Evolutionary conservation across 2,113 vertebrate species (phyloP).

Genomic region (Megalops atlanticus): DNA sequence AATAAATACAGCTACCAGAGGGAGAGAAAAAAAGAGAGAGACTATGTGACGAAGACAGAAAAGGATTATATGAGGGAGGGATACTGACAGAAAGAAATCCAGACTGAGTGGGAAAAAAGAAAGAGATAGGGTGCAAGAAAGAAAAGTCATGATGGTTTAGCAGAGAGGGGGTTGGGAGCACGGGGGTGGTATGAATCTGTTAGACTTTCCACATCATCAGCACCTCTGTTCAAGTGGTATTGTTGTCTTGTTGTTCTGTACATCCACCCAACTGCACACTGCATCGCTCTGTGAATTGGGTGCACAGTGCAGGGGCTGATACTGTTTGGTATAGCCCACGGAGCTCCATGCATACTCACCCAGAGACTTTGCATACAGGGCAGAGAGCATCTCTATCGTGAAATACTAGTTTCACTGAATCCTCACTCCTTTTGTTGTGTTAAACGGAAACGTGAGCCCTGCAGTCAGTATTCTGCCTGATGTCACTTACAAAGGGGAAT

Average conservation of each 20-base stretch:
- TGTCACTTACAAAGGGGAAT: too few relatives aligned
- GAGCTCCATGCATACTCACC: too few relatives aligned
- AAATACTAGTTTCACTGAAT: too few relatives aligned
- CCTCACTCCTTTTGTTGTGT: too few relatives aligned
- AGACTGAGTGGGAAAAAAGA: conserved; percentile 34
- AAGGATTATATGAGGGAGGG: conserved; percentile 48
- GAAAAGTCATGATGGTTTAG: not conserved
- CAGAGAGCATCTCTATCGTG: too few relatives aligned
- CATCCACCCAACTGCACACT: conserved; percentile 44
- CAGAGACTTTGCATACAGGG: too few relatives aligned
- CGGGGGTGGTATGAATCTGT: conserved; percentile 63
- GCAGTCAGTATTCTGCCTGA: too few relatives aligned
- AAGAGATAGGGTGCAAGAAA: conserved; percentile 43
- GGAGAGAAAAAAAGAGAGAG: conserved; percentile 30
- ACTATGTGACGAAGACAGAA: conserved; percentile 36
- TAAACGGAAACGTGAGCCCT: too few relatives aligned
- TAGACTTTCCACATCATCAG: conserved; percentile 62
- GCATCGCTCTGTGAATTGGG: too few relatives aligned
- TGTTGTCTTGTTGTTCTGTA: conserved; percentile 45
- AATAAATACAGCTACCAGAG: conserved; percentile 71
- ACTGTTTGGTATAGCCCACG: not conserved
- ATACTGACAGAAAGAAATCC: not conserved
- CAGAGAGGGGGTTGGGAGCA: not conserved
- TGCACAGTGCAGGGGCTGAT: not conserved
- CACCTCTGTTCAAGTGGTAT: conserved; percentile 65